Percentiles rank a stretch among this genome's conserved stretches.
phyloP scores from a whole-genome alignment of 2,888 invertebrate species.

The Candidula unifasciata region DNA sequence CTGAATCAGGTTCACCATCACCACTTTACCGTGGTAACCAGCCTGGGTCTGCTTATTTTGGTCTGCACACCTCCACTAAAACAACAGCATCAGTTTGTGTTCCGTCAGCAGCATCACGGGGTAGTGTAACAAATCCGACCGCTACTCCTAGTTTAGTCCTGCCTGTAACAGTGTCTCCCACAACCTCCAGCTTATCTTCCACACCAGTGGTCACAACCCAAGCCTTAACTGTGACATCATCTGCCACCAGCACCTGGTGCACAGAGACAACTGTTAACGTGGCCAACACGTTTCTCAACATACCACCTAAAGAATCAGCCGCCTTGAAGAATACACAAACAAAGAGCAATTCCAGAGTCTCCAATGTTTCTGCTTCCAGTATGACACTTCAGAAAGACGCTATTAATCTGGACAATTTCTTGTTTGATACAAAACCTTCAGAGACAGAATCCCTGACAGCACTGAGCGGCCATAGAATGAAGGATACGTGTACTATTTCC shows the following conservation, averaged over 20 bases:
- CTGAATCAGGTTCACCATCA: not conserved
- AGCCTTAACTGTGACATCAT: not conserved
- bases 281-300: conserved; percentile 37
- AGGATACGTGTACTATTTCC: not conserved
- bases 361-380: not conserved
- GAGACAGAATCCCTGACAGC: conserved; percentile 15
- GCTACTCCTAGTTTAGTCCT: conserved; percentile 1
- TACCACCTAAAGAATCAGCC: conserved; percentile 15
- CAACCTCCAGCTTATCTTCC: not conserved
- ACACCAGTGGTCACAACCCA: not conserved
- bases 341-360: not conserved
- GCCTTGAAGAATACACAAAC: conserved; percentile 1
- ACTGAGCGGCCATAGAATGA: not conserved
- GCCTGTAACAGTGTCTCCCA: not conserved
- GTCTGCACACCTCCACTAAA: not conserved
- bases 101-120: not conserved
- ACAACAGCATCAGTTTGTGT: not conserved
- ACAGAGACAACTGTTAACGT: conserved; percentile 21
- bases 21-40: not conserved
- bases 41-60: not conserved
- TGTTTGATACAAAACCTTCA: conserved; percentile 36
- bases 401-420: conserved; percentile 37
- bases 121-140: not conserved
- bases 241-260: not conserved
- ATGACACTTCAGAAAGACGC: conserved; percentile 25